Evolutionary conservation across 1,140 invertebrate genomes (phyloP), one percentile per base, ranked within the genome.

Genomic region (Ditylenchus dipsaci): DNA sequence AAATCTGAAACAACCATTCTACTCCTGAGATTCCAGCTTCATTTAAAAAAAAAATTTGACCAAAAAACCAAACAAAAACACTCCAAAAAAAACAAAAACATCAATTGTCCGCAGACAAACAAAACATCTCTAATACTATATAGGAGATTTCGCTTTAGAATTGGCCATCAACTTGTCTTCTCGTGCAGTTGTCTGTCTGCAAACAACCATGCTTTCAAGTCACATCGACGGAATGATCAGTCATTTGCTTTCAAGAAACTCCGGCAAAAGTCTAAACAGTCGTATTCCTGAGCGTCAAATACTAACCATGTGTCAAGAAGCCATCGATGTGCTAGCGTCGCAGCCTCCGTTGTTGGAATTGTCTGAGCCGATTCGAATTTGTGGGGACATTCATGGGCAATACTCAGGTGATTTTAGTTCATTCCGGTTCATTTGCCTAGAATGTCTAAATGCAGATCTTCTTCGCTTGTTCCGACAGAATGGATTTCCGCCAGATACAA

Each of bases 381-480:
- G 43, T 29, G 63, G 63, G 11, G 63, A 65, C 27, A 65, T 65
- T n/a, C 63, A 65, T 38, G 63, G 63, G 23, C 63, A 65, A 43
- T 43, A 61, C 38, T 61, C 27, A 33, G 59, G 59, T 61, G 8
- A 30, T 30, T 61, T 61, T 15, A 53, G 8, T 3, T 53, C 3
- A 21, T 53, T 53, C 15, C 23, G 15, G 49, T 19, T 45, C n/a
- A 17, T 26, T 53, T 5, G 3, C 15, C n/a, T 53, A 17, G 15
- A 53, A 8, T 15, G 15, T 7, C 3, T 7, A 38, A 56, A 5
- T 27, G 1, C 15, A 56, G 63, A 65, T 19, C 42, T 65, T n/a
- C 42, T 29, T n/a, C 63, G 42, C 21, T 29, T 65, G 23, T 65
- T 65, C 56, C 17, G 23, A 56, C 23, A 26, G 61, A 27, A 29